Conservation (phyloP, 2,797 vertebrate species). For the Streptopelia turtur region DNA sequence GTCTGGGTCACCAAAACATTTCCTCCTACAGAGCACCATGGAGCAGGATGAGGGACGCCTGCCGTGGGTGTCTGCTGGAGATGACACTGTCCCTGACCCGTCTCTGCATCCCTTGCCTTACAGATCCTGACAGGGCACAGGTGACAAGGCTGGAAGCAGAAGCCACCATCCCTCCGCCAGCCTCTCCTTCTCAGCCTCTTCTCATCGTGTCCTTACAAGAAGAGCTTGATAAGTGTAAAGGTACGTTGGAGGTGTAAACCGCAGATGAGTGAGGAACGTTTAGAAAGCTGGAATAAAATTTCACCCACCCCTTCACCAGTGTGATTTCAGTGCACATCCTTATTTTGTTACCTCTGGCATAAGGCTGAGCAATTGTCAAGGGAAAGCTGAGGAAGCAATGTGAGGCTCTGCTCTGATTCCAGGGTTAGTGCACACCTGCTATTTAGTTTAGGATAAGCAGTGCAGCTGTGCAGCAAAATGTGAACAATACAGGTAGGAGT, state of each 20-base stretch:
- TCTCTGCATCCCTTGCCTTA: background rate
- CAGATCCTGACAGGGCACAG: constrained; percentile 64
- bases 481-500: background rate
- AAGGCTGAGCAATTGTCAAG: background rate
- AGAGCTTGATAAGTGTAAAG: constrained; percentile 77
- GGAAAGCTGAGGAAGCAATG: background rate
- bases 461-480: background rate
- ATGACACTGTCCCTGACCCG: background rate
- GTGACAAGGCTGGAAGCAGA: constrained; percentile 31
- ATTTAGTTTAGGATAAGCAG: background rate
- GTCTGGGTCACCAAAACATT: background rate
- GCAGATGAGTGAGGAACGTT: background rate
- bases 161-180: constrained; percentile 30
- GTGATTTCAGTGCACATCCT: background rate
- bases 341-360: background rate
- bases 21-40: background rate
- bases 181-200: constrained; percentile 57
- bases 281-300: background rate
- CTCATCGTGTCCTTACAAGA: constrained; percentile 56
- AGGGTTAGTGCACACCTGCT: background rate
- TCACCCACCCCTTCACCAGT: background rate
- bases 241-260: constrained; percentile 23
- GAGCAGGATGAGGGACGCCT: background rate
- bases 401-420: background rate
- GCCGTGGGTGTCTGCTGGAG: background rate